phyloP scores from a whole-genome alignment of 2,797 vertebrate species.

The Anguilla anguilla region DNA sequence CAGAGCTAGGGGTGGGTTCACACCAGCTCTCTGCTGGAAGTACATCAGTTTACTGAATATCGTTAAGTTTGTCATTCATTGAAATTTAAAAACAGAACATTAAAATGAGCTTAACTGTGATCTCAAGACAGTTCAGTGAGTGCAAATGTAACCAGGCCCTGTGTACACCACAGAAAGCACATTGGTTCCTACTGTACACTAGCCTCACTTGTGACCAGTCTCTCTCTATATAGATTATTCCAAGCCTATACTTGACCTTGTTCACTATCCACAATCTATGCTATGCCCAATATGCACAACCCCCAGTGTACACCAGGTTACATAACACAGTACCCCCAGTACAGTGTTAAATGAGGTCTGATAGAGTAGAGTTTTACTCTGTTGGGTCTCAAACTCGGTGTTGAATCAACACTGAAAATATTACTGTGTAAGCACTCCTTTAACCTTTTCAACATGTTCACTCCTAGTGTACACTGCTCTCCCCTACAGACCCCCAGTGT shows the following conservation, averaged over 20 bases:
- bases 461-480: neutral
- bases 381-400: too few relatives aligned
- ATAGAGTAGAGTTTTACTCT: too few relatives aligned
- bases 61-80: neutral
- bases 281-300: neutral
- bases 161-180: neutral
- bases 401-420: too few relatives aligned
- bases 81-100: too few relatives aligned
- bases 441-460: neutral
- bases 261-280: neutral
- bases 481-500: neutral
- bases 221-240: neutral
- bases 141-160: neutral
- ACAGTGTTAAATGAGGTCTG: too few relatives aligned
- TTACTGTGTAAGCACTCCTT: too few relatives aligned
- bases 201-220: neutral
- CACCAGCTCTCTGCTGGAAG: neutral
- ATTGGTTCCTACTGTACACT: neutral
- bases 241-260: neutral
- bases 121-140: neutral
- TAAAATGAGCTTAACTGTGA: too few relatives aligned
- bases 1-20: neutral
- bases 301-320: neutral
- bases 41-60: neutral
- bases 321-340: too few relatives aligned